A percentile compares a stretch with the other conserved stretches of the same genome.
These are phyloP conservation scores for Amblyornis subalaris DNA, from an alignment of 2,113 vertebrate species.

Conservation along the genomic window DNA sequence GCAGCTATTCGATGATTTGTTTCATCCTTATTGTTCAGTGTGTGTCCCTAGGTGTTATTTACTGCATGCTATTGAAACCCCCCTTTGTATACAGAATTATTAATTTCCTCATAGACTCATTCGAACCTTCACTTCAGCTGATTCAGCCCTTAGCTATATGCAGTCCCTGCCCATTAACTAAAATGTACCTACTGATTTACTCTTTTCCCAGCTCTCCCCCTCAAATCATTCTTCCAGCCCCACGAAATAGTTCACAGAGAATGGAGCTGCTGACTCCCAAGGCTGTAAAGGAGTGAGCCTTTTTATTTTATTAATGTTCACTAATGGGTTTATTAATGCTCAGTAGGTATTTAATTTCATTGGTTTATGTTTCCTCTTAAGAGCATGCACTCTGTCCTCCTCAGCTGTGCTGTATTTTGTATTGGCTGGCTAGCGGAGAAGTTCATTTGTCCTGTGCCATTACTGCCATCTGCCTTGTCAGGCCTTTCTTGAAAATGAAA, in stretches of 20 bases:
- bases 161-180: constrained; percentile 5
- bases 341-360: constrained; percentile 3
- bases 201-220: not conserved
- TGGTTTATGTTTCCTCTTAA: not conserved
- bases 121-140: constrained; percentile 47
- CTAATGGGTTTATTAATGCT: constrained; percentile 56
- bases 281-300: not conserved
- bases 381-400: not conserved
- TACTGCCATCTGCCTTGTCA: constrained; percentile 38
- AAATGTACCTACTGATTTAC: constrained; percentile 37
- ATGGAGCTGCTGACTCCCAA: not conserved
- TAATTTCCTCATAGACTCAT: constrained; percentile 52
- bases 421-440: not conserved
- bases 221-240: constrained; percentile 34
- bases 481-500: constrained; percentile 28
- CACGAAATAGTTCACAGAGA: not conserved
- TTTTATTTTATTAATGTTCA: constrained; percentile 43
- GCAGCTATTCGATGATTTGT: not conserved
- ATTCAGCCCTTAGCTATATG: constrained; percentile 47
- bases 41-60: not conserved
- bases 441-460: constrained; percentile 1
- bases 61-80: not conserved
- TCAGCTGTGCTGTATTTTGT: not conserved
- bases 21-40: not conserved
- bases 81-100: constrained; percentile 33